These are phyloP conservation scores for Corythornis madagascariensis DNA, from an alignment of 2,113 vertebrate species.

Conservation along the genomic window DNA sequence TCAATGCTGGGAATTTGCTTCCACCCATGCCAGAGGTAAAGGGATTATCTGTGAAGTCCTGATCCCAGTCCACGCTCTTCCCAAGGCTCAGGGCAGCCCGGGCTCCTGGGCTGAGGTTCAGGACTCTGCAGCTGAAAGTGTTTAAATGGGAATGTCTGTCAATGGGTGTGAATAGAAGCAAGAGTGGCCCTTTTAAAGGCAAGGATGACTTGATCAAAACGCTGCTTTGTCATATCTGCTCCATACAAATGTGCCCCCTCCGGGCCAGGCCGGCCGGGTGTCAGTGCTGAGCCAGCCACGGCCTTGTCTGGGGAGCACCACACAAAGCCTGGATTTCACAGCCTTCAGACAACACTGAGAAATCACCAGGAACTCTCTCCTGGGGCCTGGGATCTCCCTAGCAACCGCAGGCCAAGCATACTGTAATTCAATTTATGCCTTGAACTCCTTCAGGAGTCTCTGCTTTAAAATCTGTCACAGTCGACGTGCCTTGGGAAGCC, in stretches of 20 bases:
- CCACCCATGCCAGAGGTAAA: conserved; percentile 25
- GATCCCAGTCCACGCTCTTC: conserved; percentile 2
- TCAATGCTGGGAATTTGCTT: conserved; percentile 58
- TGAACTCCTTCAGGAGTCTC: conserved; percentile 71
- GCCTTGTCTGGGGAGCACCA: conserved; percentile 31
- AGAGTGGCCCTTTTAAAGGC: conserved; percentile 10
- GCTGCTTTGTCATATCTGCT: conserved; percentile 70
- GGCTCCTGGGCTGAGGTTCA: background rate
- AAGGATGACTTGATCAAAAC: conserved; percentile 65
- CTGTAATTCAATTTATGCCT: conserved; percentile 78
- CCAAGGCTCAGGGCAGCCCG: conserved; percentile 30
- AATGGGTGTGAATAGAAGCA: background rate
- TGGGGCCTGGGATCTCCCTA: conserved; percentile 64
- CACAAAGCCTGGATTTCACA: conserved; percentile 71
- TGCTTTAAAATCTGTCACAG: conserved; percentile 72
- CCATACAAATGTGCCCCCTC: conserved; percentile 65
- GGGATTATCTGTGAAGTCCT: conserved; percentile 51
- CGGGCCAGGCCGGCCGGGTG: conserved; percentile 38
- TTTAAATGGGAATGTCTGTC: conserved; percentile 55
- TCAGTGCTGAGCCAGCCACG: conserved; percentile 52
- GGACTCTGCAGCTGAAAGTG: conserved; percentile 38
- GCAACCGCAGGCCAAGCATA: conserved; percentile 72
- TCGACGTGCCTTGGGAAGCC: conserved; percentile 72
- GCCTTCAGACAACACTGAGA: conserved; percentile 67
- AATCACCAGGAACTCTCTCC: conserved; percentile 70